Conservation (phyloP, 2,888 invertebrate species). For the Drosophila leonis region DNA sequence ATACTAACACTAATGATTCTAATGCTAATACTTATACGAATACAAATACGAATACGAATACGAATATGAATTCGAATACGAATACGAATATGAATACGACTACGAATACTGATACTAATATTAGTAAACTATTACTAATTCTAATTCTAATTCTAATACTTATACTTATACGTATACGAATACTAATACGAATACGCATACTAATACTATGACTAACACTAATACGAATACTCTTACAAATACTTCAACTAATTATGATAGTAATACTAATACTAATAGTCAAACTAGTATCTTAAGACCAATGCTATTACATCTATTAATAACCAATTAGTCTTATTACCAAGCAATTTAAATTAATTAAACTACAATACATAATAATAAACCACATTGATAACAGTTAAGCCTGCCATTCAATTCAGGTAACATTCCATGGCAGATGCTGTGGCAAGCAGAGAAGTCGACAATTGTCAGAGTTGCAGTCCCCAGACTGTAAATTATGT, state of each 20-base stretch:
- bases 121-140: not conserved
- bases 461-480: not conserved
- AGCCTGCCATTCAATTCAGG: conserved; percentile 2
- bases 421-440: not conserved
- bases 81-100: not conserved
- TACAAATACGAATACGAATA: not conserved
- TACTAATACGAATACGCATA: not conserved
- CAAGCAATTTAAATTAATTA: not conserved
- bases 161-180: not conserved
- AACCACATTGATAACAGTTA: not conserved
- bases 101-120: not conserved
- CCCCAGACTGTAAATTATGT: conserved; percentile 24
- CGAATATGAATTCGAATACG: not conserved
- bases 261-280: not conserved
- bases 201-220: not conserved
- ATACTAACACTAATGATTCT: not conserved
- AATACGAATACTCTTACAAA: not conserved
- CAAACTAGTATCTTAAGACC: not conserved
- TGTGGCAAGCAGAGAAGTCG: not conserved
- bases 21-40: not conserved
- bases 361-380: not conserved
- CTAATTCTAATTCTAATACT: not conserved
- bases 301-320: not conserved
- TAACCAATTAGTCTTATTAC: not conserved
- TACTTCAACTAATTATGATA: not conserved